Percentiles rank a stretch among this genome's conserved stretches.
phyloP scores from a whole-genome alignment of 2,113 vertebrate species.

The Periophthalmus modestus region DNA sequence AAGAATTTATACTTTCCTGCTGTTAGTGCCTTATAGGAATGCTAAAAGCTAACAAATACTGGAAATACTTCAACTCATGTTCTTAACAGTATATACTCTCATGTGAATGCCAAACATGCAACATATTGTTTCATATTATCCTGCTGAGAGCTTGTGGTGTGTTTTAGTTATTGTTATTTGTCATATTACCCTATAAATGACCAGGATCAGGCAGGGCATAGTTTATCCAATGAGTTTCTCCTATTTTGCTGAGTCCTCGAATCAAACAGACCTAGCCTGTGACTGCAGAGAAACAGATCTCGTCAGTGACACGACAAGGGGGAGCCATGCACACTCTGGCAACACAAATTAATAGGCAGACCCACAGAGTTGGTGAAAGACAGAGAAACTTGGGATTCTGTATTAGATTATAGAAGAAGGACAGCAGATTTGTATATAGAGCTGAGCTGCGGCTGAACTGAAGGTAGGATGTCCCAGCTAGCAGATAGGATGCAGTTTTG shows the following conservation, averaged over 20 bases:
- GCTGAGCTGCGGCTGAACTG: constrained; percentile 29
- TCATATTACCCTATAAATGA: background rate
- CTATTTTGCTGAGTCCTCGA: constrained; percentile 72
- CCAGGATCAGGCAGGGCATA: constrained; percentile 14
- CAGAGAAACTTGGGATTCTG: constrained; percentile 25
- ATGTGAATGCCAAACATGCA: background rate
- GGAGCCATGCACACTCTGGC: constrained; percentile 29
- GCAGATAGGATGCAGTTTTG: constrained; percentile 28
- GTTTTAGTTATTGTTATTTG: background rate
- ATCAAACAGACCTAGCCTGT: constrained; percentile 43
- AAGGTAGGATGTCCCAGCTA: constrained; percentile 27
- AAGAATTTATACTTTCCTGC: constrained; percentile 34
- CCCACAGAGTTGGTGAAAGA: background rate
- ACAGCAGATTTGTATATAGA: constrained; percentile 22
- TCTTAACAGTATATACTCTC: background rate
- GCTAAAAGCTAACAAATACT: background rate
- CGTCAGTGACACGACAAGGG: constrained; percentile 16
- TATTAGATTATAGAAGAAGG: constrained; percentile 58
- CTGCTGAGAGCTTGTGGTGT: background rate
- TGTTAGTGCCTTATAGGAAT: constrained; percentile 14
- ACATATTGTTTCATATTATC: background rate
- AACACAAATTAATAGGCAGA: constrained; percentile 23
- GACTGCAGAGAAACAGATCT: constrained; percentile 56
- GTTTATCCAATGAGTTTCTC: constrained; percentile 28
- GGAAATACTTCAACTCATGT: background rate